phyloP scores from a whole-genome alignment of 1,140 invertebrate genomes.

The Pseudomyrmex gracilis region DNA sequence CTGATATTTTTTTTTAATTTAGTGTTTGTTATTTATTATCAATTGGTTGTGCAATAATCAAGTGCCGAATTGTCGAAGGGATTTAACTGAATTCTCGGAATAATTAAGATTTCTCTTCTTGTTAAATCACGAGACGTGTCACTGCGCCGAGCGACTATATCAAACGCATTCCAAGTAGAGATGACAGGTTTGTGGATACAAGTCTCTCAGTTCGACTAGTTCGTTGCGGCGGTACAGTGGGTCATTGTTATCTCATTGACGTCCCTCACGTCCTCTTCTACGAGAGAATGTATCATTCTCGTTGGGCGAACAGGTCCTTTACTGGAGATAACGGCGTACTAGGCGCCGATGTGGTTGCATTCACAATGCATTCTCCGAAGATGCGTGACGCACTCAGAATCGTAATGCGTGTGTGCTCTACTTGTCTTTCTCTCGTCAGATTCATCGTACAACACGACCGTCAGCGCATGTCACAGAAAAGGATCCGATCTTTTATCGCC shows the following conservation, averaged over 20 bases:
- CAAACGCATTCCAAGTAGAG: constrained; percentile 32
- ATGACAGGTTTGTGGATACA: constrained; percentile 50
- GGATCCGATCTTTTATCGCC: constrained; percentile 51
- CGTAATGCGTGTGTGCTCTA: constrained; percentile 70
- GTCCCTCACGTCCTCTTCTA: constrained; percentile 44
- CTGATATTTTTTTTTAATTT: constrained; percentile 8
- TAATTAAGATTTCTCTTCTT: constrained; percentile 55
- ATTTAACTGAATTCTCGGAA: constrained; percentile 14
- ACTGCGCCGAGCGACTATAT: constrained; percentile 11
- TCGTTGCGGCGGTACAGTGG: constrained; percentile 64
- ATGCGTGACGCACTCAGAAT: constrained; percentile 69
- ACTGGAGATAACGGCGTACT: constrained; percentile 40
- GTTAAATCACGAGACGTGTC: constrained; percentile 37
- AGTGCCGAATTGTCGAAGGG: background rate
- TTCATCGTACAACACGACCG: constrained; percentile 63
- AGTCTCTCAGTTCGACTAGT: constrained; percentile 49
- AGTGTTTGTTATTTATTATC: background rate
- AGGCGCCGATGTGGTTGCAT: constrained; percentile 38
- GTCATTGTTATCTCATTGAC: constrained; percentile 74
- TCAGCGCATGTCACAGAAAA: constrained; percentile 42
- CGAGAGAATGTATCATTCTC: constrained; percentile 35
- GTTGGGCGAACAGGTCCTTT: constrained; percentile 49
- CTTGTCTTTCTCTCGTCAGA: constrained; percentile 68
- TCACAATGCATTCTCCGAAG: constrained; percentile 61
- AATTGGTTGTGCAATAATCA: background rate